A percentile compares a stretch with the other conserved stretches of the same genome.
Evolutionary conservation across 92 coral and sea anemone genomes (phyloP).

Genomic region (Porites lobata): DNA sequence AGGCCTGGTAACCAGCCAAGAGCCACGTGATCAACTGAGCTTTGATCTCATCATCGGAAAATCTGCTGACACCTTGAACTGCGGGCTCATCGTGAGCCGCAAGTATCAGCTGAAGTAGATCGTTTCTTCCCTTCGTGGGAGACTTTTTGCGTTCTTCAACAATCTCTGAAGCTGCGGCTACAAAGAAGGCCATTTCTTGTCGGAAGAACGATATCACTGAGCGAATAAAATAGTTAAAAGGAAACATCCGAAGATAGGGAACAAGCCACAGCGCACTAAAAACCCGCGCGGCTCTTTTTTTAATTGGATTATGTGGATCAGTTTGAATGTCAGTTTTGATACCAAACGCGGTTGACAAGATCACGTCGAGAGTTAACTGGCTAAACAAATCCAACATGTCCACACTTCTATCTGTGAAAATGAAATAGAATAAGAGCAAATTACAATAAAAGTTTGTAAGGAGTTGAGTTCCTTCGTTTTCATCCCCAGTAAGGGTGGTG

Average conservation of each 20-base stretch:
- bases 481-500: too few relatives aligned
- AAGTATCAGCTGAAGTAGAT: conserved; percentile 24
- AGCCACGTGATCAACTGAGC: conserved; percentile 62
- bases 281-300: background rate
- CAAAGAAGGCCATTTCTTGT: conserved; percentile 4
- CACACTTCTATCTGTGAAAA: conserved; percentile 51
- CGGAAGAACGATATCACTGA: conserved; percentile 23
- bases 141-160: conserved; percentile 6
- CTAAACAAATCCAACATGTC: conserved; percentile 72
- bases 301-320: conserved; percentile 42
- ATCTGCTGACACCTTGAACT: conserved; percentile 48
- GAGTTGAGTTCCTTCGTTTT: too few relatives aligned
- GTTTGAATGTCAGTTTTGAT: conserved; percentile 73
- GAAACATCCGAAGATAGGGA: conserved; percentile 26
- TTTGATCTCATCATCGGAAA: conserved; percentile 58
- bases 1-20: conserved; percentile 63
- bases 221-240: conserved; percentile 7
- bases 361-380: conserved; percentile 75
- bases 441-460: too few relatives aligned
- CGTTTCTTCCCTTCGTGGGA: conserved; percentile 22
- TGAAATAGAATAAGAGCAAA: background rate
- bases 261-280: conserved; percentile 3
- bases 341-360: conserved; percentile 78
- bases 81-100: conserved; percentile 43
- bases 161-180: conserved; percentile 32